Evolutionary conservation across 2,888 invertebrate genomes (phyloP).

Genomic region (Flexamia atlantica): DNA sequence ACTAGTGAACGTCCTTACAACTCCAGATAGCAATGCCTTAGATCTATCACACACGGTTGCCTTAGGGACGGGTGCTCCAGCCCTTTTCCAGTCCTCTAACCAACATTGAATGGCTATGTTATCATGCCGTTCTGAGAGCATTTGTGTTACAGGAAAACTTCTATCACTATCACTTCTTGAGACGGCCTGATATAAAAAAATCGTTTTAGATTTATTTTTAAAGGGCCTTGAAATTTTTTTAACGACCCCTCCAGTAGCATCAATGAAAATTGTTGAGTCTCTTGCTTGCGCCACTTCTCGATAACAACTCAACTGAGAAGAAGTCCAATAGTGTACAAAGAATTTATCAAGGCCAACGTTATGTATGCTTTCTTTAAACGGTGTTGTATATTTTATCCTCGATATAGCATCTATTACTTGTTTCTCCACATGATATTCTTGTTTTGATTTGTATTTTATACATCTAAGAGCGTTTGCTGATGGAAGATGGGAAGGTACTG

Average conservation of each 20-base stretch:
- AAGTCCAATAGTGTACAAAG: slow-evolving; percentile 54
- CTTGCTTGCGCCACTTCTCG: not conserved
- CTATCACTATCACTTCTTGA: not conserved
- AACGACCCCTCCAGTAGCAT: slow-evolving; percentile 37
- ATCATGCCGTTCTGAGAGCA: slow-evolving; percentile 46
- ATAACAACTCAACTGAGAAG: slow-evolving; percentile 38
- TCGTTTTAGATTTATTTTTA: slow-evolving; percentile 19
- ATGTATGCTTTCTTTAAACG: slow-evolving; percentile 30
- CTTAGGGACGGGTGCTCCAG: slow-evolving; percentile 37
- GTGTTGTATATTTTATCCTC: slow-evolving; percentile 29
- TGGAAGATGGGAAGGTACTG: slow-evolving; percentile 46
- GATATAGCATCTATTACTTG: slow-evolving; percentile 41
- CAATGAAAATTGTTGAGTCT: not conserved
- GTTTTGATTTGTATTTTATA: not conserved
- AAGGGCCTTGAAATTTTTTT: slow-evolving; percentile 21
- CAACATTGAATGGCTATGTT: slow-evolving; percentile 50
- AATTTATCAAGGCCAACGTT: slow-evolving; percentile 43
- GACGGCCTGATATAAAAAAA: slow-evolving; percentile 46
- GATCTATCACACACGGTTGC: slow-evolving; percentile 37
- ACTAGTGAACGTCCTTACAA: not conserved
- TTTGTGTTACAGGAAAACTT: slow-evolving; percentile 16
- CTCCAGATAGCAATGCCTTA: slow-evolving; percentile 30
- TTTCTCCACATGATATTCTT: slow-evolving; percentile 6
- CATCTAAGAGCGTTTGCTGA: slow-evolving; percentile 36
- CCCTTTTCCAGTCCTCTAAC: slow-evolving; percentile 45